A percentile compares a stretch with the other conserved stretches of the same genome.
Conservation (phyloP, 2,888 invertebrate genomes). For the Eurytoma californica region DNA sequence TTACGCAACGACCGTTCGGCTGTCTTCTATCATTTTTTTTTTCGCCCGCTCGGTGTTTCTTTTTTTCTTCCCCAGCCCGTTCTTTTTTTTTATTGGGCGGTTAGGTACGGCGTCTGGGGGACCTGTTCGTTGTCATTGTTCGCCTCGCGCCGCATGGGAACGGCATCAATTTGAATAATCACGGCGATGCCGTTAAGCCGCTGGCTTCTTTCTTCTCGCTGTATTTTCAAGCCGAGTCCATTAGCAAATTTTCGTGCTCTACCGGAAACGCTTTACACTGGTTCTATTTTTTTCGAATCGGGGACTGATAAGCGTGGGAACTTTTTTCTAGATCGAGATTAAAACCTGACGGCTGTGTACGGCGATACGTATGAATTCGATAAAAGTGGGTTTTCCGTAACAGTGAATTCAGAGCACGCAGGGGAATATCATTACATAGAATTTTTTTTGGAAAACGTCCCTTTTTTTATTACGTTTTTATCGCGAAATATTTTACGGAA, state of each 20-base stretch:
- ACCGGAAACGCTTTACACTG: background rate
- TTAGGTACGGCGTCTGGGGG: too few relatives aligned
- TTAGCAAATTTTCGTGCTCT: slow-evolving; percentile 13
- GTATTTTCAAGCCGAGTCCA: slow-evolving; percentile 6
- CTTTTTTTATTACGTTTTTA: too few relatives aligned
- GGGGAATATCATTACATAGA: too few relatives aligned
- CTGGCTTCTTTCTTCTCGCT: background rate
- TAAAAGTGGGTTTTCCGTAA: background rate
- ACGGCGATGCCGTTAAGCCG: slow-evolving; percentile 26
- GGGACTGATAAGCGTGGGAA: slow-evolving; percentile 3
- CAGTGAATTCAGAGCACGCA: background rate
- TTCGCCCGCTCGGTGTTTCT: background rate
- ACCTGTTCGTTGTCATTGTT: too few relatives aligned
- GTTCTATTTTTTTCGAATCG: slow-evolving; percentile 14
- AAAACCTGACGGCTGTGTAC: background rate
- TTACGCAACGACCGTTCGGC: too few relatives aligned
- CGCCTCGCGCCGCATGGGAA: slow-evolving; percentile 24
- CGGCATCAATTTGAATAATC: slow-evolving; percentile 43
- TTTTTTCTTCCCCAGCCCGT: background rate
- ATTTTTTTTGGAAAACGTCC: too few relatives aligned
- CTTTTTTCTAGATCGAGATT: background rate
- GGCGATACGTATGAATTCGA: slow-evolving; percentile 16
- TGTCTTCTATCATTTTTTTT: background rate
- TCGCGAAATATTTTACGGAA: too few relatives aligned
- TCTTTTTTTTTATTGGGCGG: too few relatives aligned